A percentile compares a stretch with the other conserved stretches of the same genome.
Conservation (phyloP, 2,113 vertebrate species). For the Cathartes aura region DNA sequence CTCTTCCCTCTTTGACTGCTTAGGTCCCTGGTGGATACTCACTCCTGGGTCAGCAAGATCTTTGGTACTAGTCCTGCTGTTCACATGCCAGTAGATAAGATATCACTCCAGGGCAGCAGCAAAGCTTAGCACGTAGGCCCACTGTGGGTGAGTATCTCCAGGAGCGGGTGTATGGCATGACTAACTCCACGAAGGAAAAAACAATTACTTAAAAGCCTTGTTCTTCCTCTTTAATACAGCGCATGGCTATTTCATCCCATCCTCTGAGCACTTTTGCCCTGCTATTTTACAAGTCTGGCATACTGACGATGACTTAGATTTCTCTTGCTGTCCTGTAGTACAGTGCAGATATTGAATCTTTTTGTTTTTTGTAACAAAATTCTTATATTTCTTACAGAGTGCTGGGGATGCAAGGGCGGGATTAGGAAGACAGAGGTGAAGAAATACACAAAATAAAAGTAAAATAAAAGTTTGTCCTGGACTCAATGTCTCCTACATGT, state of each 20-base stretch:
- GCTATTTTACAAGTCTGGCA: background rate
- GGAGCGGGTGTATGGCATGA: no score
- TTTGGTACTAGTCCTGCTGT: background rate
- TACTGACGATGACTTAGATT: background rate
- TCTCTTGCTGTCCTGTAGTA: background rate
- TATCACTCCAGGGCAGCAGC: background rate
- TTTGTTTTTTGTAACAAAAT: background rate
- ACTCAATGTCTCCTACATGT: background rate
- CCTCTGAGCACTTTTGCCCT: background rate
- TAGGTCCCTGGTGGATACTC: background rate
- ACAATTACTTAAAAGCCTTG: background rate
- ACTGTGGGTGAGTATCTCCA: background rate
- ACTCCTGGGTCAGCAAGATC: background rate
- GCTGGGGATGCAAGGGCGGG: background rate
- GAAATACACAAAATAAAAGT: background rate
- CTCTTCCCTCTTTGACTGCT: background rate
- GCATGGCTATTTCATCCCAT: background rate
- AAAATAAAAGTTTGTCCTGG: background rate
- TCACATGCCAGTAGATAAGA: background rate
- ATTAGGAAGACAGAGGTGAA: background rate
- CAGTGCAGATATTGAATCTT: background rate
- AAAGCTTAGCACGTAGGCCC: rapidly evolving
- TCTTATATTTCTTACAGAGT: background rate
- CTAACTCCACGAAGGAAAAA: background rate
- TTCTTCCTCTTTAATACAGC: background rate